Conservation (phyloP, 1,140 invertebrate genomes). For the Scylla paramamosain region DNA sequence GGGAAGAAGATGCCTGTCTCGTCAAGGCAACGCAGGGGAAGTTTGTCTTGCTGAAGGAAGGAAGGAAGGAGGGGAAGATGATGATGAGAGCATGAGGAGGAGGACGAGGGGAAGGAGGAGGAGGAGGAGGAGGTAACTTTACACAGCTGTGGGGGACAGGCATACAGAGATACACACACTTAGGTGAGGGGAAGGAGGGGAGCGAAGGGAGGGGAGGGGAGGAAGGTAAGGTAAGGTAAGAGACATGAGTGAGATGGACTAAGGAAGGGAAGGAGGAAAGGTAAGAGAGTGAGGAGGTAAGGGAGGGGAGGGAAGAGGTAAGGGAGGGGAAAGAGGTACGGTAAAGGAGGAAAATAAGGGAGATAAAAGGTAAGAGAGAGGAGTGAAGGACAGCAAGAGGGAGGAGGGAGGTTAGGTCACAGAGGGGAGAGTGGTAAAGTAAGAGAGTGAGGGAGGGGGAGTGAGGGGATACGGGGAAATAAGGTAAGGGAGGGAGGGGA, state of each 20-base stretch:
- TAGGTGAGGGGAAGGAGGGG: not conserved
- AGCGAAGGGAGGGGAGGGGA: not conserved
- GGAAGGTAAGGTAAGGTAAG: not conserved
- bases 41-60: not conserved
- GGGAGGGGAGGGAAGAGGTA: not conserved
- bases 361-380: no score
- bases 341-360: no score
- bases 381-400: no score
- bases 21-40: not conserved
- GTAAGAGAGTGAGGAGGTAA: not conserved
- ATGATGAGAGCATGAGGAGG: not conserved
- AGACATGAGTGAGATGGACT: not conserved
- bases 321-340: no score
- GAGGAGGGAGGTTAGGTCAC: no score
- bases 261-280: not conserved
- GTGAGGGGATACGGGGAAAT: not conserved
- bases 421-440: not conserved
- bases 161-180: not conserved
- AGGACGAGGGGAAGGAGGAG: not conserved
- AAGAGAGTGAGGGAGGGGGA: not conserved
- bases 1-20: not conserved
- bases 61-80: no score
- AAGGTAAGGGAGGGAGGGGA: no score
- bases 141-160: not conserved
- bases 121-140: conserved; percentile 7